phyloP scores from a whole-genome alignment of 2,888 invertebrate genomes.

The Empis livida region DNA sequence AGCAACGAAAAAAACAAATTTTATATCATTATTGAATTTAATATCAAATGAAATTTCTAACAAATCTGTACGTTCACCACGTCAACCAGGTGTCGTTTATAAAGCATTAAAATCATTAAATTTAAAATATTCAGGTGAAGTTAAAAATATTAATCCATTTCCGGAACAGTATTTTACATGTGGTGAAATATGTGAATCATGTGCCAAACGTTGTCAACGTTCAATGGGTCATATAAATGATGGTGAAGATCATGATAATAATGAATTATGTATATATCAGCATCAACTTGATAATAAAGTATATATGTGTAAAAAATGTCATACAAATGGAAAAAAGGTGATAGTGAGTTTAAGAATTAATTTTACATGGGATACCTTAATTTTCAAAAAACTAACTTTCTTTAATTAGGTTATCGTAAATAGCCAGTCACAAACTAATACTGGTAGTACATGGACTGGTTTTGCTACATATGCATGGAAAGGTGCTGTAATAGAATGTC shows the following conservation, averaged over 20 bases:
- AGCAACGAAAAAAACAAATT: conserved; percentile 43
- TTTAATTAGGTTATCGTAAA: conserved; percentile 21
- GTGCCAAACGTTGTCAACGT: conserved; percentile 46
- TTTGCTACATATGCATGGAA: conserved; percentile 65
- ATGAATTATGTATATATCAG: conserved; percentile 44
- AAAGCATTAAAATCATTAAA: conserved; percentile 58
- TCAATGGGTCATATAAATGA: conserved; percentile 56
- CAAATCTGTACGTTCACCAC: conserved; percentile 53
- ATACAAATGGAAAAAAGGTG: conserved; percentile 42
- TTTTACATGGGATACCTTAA: background rate
- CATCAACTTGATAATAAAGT: conserved; percentile 61
- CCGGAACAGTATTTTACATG: conserved; percentile 72
- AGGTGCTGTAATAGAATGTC: conserved; percentile 65
- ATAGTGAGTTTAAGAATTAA: background rate
- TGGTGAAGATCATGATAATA: conserved; percentile 43
- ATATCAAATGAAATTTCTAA: conserved; percentile 52
- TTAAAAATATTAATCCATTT: conserved; percentile 49
- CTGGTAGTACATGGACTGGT: conserved; percentile 47
- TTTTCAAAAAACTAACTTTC: background rate
- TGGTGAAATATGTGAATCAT: conserved; percentile 54
- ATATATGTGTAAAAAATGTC: conserved; percentile 50
- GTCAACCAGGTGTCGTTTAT: conserved; percentile 53
- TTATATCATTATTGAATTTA: conserved; percentile 42
- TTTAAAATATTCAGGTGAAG: conserved; percentile 57
- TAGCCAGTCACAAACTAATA: conserved; percentile 22